Conservation (phyloP, 1,140 invertebrate species). For the Microplitis mediator region DNA sequence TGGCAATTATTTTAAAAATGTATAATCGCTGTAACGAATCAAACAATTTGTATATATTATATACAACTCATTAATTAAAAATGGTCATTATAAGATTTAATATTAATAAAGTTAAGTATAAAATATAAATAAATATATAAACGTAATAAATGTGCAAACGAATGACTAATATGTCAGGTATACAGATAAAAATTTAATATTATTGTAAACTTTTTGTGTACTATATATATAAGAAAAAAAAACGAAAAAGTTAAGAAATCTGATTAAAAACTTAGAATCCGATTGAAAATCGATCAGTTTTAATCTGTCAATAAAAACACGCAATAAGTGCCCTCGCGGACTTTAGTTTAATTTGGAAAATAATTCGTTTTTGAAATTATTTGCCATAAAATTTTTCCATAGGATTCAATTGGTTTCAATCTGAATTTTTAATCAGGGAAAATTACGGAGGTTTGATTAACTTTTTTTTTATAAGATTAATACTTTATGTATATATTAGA, state of each 20-base stretch:
- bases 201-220: conserved; percentile 30
- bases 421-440: too few species aligned
- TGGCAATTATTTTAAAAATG: conserved; percentile 28
- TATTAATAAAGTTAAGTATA: background rate
- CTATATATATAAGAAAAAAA: conserved; percentile 12
- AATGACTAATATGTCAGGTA: background rate
- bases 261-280: too few species aligned
- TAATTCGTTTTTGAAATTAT: too few species aligned
- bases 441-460: too few species aligned
- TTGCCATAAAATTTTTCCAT: too few species aligned
- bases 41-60: conserved; percentile 48
- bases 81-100: conserved; percentile 31
- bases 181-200: background rate
- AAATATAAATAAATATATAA: conserved; percentile 6
- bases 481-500: too few species aligned
- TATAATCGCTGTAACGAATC: conserved; percentile 44
- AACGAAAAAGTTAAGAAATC: background rate
- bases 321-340: too few species aligned
- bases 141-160: conserved; percentile 3
- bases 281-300: too few species aligned
- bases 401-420: too few species aligned
- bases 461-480: too few species aligned
- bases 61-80: conserved; percentile 43
- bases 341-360: too few species aligned
- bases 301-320: too few species aligned